Conservation (phyloP, 2,888 invertebrate genomes). For the Drosophila mercatorum region DNA sequence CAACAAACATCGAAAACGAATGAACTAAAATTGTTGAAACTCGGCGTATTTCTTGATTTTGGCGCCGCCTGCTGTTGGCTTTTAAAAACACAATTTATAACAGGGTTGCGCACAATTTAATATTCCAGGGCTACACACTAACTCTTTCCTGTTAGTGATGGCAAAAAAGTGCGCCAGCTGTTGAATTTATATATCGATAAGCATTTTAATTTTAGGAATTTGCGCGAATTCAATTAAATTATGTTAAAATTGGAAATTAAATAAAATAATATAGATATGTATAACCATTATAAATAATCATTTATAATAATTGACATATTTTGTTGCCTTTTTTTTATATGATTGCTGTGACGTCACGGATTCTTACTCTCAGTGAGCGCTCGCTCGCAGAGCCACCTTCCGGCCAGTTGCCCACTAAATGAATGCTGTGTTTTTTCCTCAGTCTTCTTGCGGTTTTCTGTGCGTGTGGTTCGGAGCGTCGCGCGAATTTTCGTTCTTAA, state of each 20-base stretch:
- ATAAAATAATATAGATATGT: no score
- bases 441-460: conserved; percentile 55
- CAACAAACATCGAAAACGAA: conserved; percentile 10
- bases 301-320: no score
- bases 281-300: not conserved
- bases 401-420: not conserved
- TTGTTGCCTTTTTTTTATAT: no score
- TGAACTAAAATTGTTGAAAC: not conserved
- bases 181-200: conserved; percentile 10
- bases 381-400: conserved; percentile 30
- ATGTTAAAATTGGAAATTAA: accelerated
- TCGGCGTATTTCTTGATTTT: conserved; percentile 6
- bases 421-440: conserved; percentile 40
- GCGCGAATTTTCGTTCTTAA: conserved; percentile 17
- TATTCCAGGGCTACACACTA: conserved; percentile 20
- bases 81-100: not conserved
- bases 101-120: conserved; percentile 16
- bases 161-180: not conserved
- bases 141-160: conserved; percentile 7
- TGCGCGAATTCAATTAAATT: not conserved
- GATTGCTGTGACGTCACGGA: conserved; percentile 18
- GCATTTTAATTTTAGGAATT: not conserved
- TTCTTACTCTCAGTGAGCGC: conserved; percentile 21
- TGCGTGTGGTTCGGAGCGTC: conserved; percentile 39
- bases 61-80: conserved; percentile 45